Evolutionary conservation across 2,113 vertebrate species (phyloP).

Genomic region (Sebastes fasciatus): DNA sequence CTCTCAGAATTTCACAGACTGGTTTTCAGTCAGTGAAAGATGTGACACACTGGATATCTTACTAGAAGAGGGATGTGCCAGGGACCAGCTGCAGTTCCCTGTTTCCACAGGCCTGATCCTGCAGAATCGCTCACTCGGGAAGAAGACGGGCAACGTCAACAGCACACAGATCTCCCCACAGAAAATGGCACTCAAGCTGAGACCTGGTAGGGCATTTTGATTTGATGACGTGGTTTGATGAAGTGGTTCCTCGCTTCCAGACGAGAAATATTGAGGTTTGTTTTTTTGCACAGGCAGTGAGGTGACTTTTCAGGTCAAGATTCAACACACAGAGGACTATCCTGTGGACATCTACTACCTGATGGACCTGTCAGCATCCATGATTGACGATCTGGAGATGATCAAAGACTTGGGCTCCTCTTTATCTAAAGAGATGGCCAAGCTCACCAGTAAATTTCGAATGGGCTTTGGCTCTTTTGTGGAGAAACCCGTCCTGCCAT

Average conservation of each 20-base stretch:
- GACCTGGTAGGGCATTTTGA: slow-evolving; percentile 86
- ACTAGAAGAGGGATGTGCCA: slow-evolving; percentile 88
- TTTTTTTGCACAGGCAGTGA: slow-evolving; percentile 82
- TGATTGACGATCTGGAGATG: slow-evolving; percentile 92
- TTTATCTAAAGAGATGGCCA: slow-evolving; percentile 95
- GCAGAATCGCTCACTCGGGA: slow-evolving; percentile 85
- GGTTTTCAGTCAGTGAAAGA: slow-evolving; percentile 84
- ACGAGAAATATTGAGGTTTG: background rate
- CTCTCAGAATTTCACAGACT: slow-evolving; percentile 93
- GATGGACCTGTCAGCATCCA: slow-evolving; percentile 98
- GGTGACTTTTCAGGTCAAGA: slow-evolving; percentile 91
- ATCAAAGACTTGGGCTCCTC: slow-evolving; percentile 94
- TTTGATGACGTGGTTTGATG: background rate
- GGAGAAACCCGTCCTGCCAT: slow-evolving; percentile 97
- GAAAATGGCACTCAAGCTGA: slow-evolving; percentile 88
- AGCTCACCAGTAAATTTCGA: slow-evolving; percentile 95
- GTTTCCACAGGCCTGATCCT: slow-evolving; percentile 85
- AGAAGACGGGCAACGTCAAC: slow-evolving; percentile 78
- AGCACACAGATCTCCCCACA: slow-evolving; percentile 94
- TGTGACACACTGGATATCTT: slow-evolving; percentile 89
- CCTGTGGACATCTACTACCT: slow-evolving; percentile 98
- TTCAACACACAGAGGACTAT: slow-evolving; percentile 94
- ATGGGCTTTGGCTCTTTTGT: slow-evolving; percentile 98
- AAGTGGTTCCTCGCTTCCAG: slow-evolving; percentile 3
- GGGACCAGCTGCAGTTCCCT: slow-evolving; percentile 87